Base-by-base conservation (phyloP, 2,797 vertebrate genomes). In the Hemibagrus guttatus region DNA sequence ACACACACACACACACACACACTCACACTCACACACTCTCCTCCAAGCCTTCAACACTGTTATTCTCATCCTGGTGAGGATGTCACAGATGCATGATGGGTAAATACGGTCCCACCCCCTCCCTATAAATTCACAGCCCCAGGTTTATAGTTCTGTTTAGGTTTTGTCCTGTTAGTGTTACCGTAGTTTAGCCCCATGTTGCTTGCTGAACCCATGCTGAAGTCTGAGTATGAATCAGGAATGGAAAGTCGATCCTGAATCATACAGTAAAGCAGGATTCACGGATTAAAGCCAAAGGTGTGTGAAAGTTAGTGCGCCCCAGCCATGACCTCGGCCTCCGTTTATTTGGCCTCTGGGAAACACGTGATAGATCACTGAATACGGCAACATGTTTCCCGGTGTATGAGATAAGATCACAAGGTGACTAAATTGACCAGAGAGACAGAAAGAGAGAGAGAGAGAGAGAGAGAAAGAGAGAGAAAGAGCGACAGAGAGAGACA, bases 1-100 rank as follows among this genome's bases (percentile, higher is more conserved):
- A 68, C 64, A 63, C 61, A 63, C 26, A n/a, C 64, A 66, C 64
- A 66, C 64, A 68, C 64, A 68, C 64, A 68, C 66, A 68, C 66
- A 64, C 63, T 28, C 63, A 28, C 63, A 35, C 28, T 17, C 16
- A 35, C 16, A 35, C 16, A 7, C n/a, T 17, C 8, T 12, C n/a
- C 68, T 71, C 68, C 35, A 39, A 31, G 11, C 4, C 68, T 71
- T 71, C 7, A 0, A 39, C 35, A 11, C 7, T 69, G 26, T 69
- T 31, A 39, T 39, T 16, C 16, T 35, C 31, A 19, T 39, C 13
- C 0, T 28, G n/a, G 64, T 66, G 28, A 66, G 64, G 64, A 28
- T 28, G 12, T 14, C 2, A 39, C 16, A 69, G 66, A 39, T 71
- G 68, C 35, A 71, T 71, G 35, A 71, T 71, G 35, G 68, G 68